Evolutionary conservation across 2,113 vertebrate species (phyloP).

Genomic region (Syngnathus floridae): DNA sequence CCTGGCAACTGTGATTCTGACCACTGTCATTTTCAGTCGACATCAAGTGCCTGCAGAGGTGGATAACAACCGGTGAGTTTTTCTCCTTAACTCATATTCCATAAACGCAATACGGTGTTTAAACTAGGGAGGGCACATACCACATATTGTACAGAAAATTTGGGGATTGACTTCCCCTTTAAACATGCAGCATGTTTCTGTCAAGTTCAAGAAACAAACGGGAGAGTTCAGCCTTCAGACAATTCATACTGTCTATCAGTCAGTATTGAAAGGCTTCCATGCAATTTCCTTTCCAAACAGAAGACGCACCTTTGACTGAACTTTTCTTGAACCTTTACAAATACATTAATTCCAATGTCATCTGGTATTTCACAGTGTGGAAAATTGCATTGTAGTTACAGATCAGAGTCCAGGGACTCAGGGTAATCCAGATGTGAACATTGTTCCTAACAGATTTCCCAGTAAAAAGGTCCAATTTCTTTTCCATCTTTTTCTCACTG

Average conservation of each 20-base stretch:
- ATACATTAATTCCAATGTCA: conserved; percentile 4
- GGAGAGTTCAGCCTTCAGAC: not conserved
- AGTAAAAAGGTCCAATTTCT: conserved; percentile 37
- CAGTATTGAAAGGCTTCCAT: conserved; percentile 25
- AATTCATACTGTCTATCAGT: conserved; percentile 21
- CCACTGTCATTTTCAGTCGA: too few species aligned
- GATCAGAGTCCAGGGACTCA: conserved; percentile 22
- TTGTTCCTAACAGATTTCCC: conserved; percentile 39
- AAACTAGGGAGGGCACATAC: too few species aligned
- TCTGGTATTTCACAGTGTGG: conserved; percentile 10
- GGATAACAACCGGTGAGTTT: too few species aligned
- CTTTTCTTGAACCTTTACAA: conserved; percentile 37
- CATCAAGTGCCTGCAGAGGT: too few species aligned
- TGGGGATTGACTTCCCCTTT: too few species aligned
- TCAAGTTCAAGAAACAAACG: not conserved
- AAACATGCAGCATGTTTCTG: not conserved
- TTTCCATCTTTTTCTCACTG: conserved; percentile 25
- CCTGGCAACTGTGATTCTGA: too few species aligned
- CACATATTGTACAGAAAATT: too few species aligned
- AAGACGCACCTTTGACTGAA: conserved; percentile 35
- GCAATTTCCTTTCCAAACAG: conserved; percentile 33
- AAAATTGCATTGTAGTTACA: conserved; percentile 35
- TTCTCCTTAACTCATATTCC: too few species aligned
- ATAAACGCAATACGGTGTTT: too few species aligned
- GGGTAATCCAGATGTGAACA: conserved; percentile 26